A percentile compares a stretch with the other conserved stretches of the same genome.
phyloP scores from a whole-genome alignment of 2,113 vertebrate genomes.

The Emydura subglobosa region DNA sequence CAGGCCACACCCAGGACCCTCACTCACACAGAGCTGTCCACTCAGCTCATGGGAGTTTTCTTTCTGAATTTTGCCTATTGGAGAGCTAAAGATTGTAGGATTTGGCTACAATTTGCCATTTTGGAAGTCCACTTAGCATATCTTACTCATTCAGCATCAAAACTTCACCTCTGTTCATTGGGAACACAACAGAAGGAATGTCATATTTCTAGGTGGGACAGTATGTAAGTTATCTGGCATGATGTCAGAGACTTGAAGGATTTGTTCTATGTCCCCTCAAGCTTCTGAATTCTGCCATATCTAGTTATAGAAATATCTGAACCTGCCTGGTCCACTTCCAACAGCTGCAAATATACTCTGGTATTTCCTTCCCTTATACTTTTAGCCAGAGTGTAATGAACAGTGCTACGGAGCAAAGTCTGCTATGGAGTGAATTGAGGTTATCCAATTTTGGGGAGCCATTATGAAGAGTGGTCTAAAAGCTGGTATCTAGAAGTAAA shows the following conservation, averaged over 20 bases:
- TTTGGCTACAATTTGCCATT: not conserved
- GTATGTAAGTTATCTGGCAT: not conserved
- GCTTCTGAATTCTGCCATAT: not conserved
- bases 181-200: not conserved
- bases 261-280: not conserved
- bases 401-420: not conserved
- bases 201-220: not conserved
- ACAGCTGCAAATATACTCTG: not conserved
- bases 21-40: not conserved
- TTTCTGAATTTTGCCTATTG: not conserved
- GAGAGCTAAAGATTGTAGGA: not conserved
- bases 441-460: not conserved
- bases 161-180: not conserved
- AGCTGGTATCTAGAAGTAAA: not conserved
- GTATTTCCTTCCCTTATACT: not conserved
- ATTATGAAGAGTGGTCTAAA: not conserved
- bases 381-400: not conserved
- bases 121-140: not conserved
- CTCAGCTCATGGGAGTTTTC: not conserved
- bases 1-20: not conserved
- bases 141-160: fast-evolving
- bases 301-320: not conserved
- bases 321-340: not conserved
- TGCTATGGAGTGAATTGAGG: not conserved
- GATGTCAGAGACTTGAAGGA: not conserved